A percentile compares a stretch with the other conserved stretches of the same genome.
Conservation (phyloP, 2,797 vertebrate genomes). For the Buceros bicornis region DNA sequence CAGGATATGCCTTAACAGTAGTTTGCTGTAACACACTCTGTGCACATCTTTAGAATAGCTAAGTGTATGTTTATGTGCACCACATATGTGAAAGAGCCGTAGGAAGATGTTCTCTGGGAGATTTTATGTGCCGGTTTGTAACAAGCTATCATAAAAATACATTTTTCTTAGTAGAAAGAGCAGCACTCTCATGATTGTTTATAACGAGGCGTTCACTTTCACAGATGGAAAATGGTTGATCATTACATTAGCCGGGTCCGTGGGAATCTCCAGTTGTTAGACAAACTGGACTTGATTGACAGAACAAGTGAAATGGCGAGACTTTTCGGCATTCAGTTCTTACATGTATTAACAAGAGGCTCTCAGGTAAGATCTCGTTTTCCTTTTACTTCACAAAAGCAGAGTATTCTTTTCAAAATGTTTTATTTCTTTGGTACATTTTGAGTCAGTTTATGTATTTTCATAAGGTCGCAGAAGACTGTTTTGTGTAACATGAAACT, state of each 20-base stretch:
- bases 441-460: neutral
- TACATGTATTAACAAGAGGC: constrained; percentile 95
- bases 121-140: neutral
- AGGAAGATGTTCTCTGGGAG: neutral
- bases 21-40: neutral
- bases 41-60: neutral
- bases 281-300: constrained; percentile 92
- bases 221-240: constrained; percentile 97
- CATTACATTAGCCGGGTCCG: constrained; percentile 91
- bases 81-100: neutral
- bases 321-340: constrained; percentile 97
- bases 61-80: neutral
- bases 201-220: constrained; percentile 45
- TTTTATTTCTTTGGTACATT: neutral
- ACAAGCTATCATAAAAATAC: neutral
- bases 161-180: constrained; percentile 19
- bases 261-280: constrained; percentile 90
- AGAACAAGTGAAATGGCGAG: constrained; percentile 97
- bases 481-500: neutral
- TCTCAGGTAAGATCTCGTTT: constrained; percentile 88
- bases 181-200: neutral
- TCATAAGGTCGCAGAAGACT: neutral
- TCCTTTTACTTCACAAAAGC: neutral
- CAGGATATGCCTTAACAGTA: neutral
- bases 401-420: neutral